Conservation (phyloP, 2,113 vertebrate genomes). For the Phalacrocorax pelagicus region DNA sequence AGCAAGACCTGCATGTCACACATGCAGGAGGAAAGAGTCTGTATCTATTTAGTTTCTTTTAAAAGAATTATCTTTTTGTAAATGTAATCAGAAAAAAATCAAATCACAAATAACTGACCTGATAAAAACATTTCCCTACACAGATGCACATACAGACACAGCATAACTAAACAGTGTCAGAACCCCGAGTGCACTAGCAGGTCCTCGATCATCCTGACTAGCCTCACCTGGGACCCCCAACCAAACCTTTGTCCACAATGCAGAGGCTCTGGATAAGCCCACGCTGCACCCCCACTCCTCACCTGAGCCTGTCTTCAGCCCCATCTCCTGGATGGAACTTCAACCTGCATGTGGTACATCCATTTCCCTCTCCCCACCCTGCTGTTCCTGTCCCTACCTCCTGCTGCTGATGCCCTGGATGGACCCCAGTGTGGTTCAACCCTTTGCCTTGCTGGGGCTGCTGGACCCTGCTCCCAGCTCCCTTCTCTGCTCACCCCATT, state of each 20-base stretch:
- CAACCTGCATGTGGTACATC: fast-evolving
- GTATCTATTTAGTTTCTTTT: background rate
- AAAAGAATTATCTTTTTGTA: background rate
- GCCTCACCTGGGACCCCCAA: background rate
- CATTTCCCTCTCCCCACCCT: background rate
- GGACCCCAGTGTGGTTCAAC: background rate
- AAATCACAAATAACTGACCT: background rate
- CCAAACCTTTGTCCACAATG: background rate
- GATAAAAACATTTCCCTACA: background rate
- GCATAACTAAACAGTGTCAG: background rate
- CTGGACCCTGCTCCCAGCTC: background rate
- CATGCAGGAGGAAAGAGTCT: background rate
- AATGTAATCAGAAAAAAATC: background rate
- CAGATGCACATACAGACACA: background rate
- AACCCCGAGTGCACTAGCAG: background rate
- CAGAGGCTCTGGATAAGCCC: background rate
- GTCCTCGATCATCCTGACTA: background rate
- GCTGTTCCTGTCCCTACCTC: background rate
- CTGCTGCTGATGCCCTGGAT: background rate
- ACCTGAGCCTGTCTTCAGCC: background rate
- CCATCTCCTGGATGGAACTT: background rate
- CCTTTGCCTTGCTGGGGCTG: background rate
- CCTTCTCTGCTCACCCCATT: background rate
- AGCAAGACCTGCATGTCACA: background rate
- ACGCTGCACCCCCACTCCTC: background rate